Percentiles rank a stretch among this genome's conserved stretches.
Evolutionary conservation across 2,797 vertebrate genomes (phyloP).

Genomic region (Hydrolagus colliei): DNA sequence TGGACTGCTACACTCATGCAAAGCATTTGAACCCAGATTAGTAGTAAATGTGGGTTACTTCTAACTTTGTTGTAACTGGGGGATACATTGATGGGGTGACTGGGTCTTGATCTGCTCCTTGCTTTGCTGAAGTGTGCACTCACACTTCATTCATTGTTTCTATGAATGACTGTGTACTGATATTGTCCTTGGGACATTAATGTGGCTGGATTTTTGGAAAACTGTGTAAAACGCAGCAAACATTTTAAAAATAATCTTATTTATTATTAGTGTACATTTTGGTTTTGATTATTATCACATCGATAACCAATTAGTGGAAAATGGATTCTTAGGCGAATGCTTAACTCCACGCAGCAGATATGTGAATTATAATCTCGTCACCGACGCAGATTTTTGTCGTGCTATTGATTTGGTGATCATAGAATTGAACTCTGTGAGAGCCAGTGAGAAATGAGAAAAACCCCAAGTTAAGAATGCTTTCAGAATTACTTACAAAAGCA

Average conservation of each 20-base stretch:
- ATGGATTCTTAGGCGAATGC: not conserved
- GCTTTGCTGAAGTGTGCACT: not conserved
- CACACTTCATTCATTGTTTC: not conserved
- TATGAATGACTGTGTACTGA: not conserved
- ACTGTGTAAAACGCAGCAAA: not conserved
- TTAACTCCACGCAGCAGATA: not conserved
- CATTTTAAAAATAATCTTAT: not conserved
- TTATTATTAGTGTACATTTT: not conserved
- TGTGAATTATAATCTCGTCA: not conserved
- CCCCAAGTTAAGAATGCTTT: no score
- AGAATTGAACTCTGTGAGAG: no score
- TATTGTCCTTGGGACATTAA: not conserved
- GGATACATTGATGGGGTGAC: no score
- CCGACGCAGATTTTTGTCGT: not conserved
- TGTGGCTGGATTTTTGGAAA: not conserved
- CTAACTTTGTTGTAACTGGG: not conserved
- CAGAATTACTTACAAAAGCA: no score
- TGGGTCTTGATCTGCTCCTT: no score
- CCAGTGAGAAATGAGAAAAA: not conserved
- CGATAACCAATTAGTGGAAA: not conserved
- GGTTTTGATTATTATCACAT: not conserved
- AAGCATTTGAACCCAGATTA: not conserved
- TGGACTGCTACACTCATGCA: not conserved
- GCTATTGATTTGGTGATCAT: not conserved
- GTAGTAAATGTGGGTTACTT: not conserved